A percentile compares a stretch with the other conserved stretches of the same genome.
Evolutionary conservation across 2,888 invertebrate species (phyloP).

Genomic region (Gnatocerus cornutus): DNA sequence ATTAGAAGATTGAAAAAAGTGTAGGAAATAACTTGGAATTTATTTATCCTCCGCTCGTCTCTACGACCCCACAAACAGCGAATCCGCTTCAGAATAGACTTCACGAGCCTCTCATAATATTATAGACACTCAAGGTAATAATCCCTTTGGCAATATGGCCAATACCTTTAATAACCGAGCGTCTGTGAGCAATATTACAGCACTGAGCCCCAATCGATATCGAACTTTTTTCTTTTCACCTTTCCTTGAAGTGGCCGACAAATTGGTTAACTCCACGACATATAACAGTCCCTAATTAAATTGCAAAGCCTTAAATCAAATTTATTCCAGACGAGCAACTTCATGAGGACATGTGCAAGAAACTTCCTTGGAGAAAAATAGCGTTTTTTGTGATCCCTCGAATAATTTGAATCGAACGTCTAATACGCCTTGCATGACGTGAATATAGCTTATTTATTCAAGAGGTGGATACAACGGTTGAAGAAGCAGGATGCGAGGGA

Average conservation of each 20-base stretch:
- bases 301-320: constrained; percentile 8
- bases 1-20: too few species aligned
- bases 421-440: constrained; percentile 4
- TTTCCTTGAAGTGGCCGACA: neutral
- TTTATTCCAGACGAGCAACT: constrained; percentile 2
- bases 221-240: constrained; percentile 4
- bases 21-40: too few species aligned
- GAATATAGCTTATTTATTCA: constrained; percentile 4
- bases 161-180: constrained; percentile 27
- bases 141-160: constrained; percentile 33
- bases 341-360: constrained; percentile 1
- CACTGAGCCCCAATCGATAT: neutral
- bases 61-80: constrained; percentile 12
- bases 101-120: constrained; percentile 26
- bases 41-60: constrained; percentile 4
- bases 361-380: neutral
- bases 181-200: constrained; percentile 1
- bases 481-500: neutral
- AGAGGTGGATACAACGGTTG: constrained; percentile 1
- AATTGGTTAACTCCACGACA: constrained; percentile 2
- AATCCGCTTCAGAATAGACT: constrained; percentile 19
- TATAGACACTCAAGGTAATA: constrained; percentile 41
- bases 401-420: constrained; percentile 20
- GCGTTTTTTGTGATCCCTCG: constrained; percentile 3
- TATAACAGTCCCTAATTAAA: neutral